phyloP scores from a whole-genome alignment of 2,113 vertebrate genomes.

The Serinus canaria region DNA sequence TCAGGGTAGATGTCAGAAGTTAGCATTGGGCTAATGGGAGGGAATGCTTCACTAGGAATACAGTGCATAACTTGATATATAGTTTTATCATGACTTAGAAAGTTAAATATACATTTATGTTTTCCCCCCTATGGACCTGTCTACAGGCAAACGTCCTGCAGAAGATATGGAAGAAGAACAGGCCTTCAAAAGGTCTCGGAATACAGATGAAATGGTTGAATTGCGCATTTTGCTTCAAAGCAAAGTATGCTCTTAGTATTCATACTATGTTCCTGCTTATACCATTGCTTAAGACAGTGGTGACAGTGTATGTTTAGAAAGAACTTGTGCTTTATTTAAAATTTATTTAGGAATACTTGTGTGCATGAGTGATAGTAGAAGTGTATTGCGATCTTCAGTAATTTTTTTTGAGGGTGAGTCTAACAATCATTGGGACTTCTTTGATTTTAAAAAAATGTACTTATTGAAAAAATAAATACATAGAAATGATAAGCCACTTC shows the following conservation, averaged over 20 bases:
- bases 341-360: background rate
- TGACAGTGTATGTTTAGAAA: background rate
- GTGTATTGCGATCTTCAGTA: background rate
- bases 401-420: background rate
- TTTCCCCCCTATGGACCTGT: conserved; percentile 7
- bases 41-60: background rate
- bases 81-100: background rate
- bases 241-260: conserved; percentile 80
- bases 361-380: background rate
- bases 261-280: background rate
- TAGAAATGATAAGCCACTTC: background rate
- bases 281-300: background rate
- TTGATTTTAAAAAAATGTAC: background rate
- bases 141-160: conserved; percentile 92
- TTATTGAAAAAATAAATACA: background rate
- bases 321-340: background rate
- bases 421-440: background rate
- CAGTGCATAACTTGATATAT: background rate
- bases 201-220: conserved; percentile 95
- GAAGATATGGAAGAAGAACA: conserved; percentile 94
- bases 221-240: conserved; percentile 96
- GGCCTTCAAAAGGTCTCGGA: conserved; percentile 94
- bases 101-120: background rate
- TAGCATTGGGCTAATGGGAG: background rate
- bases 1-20: background rate